Base-by-base conservation (phyloP, 2,797 vertebrate species). In the Cyclura pinguis region DNA sequence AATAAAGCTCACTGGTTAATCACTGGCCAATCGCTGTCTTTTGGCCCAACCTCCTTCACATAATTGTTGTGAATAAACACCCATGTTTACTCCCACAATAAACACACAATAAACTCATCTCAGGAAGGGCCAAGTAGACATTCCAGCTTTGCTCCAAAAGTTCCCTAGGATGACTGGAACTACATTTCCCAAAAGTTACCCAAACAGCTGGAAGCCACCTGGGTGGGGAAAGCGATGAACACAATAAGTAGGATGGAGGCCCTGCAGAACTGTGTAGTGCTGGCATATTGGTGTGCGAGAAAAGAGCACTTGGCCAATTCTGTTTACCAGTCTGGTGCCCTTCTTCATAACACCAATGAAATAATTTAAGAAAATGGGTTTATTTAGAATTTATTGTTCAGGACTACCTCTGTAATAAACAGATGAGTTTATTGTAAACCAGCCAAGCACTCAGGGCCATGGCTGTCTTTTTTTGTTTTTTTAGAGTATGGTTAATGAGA, bases 401-500 rank as follows among this genome's bases (percentile, higher is more conserved):
- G 27, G 14, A 22, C 67, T 50, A 82, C 82, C 50, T 83, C 35
- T 74, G 16, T 20, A 69, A 38, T 42, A 47, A 27, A 82, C 55
- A 50, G 42, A 5, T 73, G 42, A n/a, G 76, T 18, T 27, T 29
- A 14, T 64, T 82, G 78, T 29, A 76, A 52, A 59, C 84, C 67
- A 62, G 55, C 64, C 24, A 18, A 62, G 64, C 38, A 64, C 13
- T 50, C 29, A 83, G 8, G 38, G 47, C 50, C 52, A 76, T 42
- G 69, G 64, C 64, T 88, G 35, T 59, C 32, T 69, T 72, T 47
- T 47, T 47, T 47, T 47, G 3, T 47, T 47, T 47, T 47, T 87
- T 74, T 64, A 57, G 57, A 74, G n/a, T 27, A 42, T 10, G 22
- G 55, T n/a, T 87, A 90, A 76, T 77, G 47, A 87, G 80, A 77